Percentiles rank a stretch among this genome's conserved stretches.
Evolutionary conservation across 2,797 vertebrate genomes (phyloP).

Genomic region (Glossophaga mutica): DNA sequence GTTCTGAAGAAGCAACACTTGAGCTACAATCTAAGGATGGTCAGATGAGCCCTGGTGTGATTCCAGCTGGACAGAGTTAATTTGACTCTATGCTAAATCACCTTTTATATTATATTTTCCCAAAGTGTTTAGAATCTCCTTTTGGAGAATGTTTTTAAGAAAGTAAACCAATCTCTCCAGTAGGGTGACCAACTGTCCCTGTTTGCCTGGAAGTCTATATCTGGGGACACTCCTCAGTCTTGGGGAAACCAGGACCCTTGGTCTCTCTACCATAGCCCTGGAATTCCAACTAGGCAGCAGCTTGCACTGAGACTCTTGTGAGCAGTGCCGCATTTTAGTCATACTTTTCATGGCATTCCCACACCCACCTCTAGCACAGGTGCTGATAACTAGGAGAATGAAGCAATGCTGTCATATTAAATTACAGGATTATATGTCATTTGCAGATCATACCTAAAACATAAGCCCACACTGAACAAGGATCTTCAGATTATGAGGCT

Average conservation of each 20-base stretch:
- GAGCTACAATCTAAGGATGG: not conserved
- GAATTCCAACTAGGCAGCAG: not conserved
- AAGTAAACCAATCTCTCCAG: not conserved
- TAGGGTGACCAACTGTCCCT: not conserved
- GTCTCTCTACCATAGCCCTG: not conserved
- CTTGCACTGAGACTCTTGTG: not conserved
- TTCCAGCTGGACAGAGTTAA: not conserved
- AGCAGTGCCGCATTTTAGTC: not conserved
- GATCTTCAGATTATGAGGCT: not conserved
- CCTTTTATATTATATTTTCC: not conserved
- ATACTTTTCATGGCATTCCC: not conserved
- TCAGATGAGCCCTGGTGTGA: not conserved
- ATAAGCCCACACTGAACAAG: not conserved
- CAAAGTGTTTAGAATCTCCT: not conserved
- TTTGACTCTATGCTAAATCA: not conserved
- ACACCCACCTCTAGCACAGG: not conserved
- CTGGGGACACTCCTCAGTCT: not conserved
- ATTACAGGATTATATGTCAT: not conserved
- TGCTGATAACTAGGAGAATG: not conserved
- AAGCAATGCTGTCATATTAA: not conserved
- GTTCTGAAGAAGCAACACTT: not conserved
- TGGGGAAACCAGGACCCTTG: not conserved
- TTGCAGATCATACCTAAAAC: not conserved
- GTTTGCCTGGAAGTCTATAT: not conserved
- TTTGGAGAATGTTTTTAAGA: not conserved